Evolutionary conservation across 2,113 vertebrate genomes (phyloP).

Genomic region (Corythoichthys haematopterus): DNA sequence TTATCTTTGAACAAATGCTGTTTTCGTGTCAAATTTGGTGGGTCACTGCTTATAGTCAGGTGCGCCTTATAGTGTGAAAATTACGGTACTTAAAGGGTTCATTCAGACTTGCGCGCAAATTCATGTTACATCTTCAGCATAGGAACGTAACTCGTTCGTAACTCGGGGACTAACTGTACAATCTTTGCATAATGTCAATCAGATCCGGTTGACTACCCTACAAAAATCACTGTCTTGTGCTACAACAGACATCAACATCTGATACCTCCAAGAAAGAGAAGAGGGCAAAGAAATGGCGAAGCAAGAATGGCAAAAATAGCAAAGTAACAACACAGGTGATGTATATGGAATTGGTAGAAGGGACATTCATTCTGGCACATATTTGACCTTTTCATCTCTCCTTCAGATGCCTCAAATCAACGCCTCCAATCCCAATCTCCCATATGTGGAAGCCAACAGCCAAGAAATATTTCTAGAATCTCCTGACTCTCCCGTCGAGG

Average conservation of each 20-base stretch:
- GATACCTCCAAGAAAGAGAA: constrained; percentile 93
- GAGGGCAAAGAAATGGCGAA: constrained; percentile 83
- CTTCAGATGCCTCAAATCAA: constrained; percentile 79
- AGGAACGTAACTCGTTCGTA: too few species aligned
- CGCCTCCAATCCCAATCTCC: constrained; percentile 94
- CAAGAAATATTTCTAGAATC: constrained; percentile 82
- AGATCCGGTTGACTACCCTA: neutral
- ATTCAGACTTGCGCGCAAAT: too few species aligned
- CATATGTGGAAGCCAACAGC: constrained; percentile 79
- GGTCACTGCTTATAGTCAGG: too few species aligned
- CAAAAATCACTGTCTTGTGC: constrained; percentile 2
- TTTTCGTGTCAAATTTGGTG: too few species aligned
- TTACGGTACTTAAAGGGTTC: too few species aligned
- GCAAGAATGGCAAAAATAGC: constrained; percentile 79
- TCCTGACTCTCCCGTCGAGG: constrained; percentile 83
- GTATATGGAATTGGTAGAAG: neutral
- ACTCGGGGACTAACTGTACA: too few species aligned
- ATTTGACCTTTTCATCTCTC: constrained; percentile 27
- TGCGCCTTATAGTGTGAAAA: too few species aligned
- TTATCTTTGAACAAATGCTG: too few species aligned
- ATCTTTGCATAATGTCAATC: too few species aligned
- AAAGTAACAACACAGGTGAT: constrained; percentile 76
- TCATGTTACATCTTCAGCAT: too few species aligned
- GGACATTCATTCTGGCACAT: neutral
- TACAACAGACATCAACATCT: constrained; percentile 73